Base-by-base conservation (phyloP, 1,140 invertebrate genomes). In the Euura saliciscinereae region DNA sequence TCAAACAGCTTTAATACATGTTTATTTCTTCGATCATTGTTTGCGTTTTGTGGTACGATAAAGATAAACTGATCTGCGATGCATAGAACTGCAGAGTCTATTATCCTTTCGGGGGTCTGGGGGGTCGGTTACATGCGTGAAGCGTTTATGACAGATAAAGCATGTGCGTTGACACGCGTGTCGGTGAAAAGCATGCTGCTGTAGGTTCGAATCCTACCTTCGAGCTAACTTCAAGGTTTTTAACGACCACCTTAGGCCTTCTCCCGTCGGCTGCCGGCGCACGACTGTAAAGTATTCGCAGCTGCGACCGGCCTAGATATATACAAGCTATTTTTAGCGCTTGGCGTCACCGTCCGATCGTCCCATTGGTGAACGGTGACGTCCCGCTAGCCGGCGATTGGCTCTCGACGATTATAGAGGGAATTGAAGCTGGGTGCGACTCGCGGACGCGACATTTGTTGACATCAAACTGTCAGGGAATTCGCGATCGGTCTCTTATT, bases 221-320 rank as follows among this genome's bases (percentile, higher is more conserved):
- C 28, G 43, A 45, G 51, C 51, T 59, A 59, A 59, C 51, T 59
- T 59, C 51, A 59, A 59, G 51, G 51, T 59, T 11, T 59, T 4
- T 11, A n/a, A 59, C 51, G 51, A 46, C 43, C 28, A 42, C 68
- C 68, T 13, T 13, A 45, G 45, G 45, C 44, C 67, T 71, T 74
- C 65, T 69, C 69, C 71, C 74, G 75, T 82, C 78, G 83, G 80
- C 81, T 80, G 83, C 83, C 83, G 84, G 81, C 83, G 84, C 81
- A 76, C 81, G 80, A 86, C 84, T 85, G 79, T 82, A 73, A 80
- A 78, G 75, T 80, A 79, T 82, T 81, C 77, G 80, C 77, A 77
- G 77, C 77, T 75, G 77, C 79, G 77, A 78, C 78, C 84, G 82
- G 83, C 84, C 84, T 83, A 85, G 83, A 85, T 84, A 84, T 82